These are phyloP conservation scores for Oxystoma pomonae DNA, from an alignment of 2,888 invertebrate genomes.

Conservation along the genomic window DNA sequence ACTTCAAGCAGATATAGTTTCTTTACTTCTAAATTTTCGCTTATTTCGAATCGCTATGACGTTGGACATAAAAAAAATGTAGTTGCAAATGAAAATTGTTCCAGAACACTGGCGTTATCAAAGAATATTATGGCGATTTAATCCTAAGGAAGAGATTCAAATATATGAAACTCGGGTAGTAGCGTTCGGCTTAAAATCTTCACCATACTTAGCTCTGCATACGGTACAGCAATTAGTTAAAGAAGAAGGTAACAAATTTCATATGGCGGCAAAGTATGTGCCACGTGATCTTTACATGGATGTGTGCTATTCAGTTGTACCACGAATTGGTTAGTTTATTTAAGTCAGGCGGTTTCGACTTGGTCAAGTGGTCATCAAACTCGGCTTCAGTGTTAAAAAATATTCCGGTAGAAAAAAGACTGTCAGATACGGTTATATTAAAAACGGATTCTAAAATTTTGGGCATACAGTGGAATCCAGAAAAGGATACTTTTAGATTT, in stretches of 20 bases:
- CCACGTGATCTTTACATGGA: slow-evolving; percentile 5
- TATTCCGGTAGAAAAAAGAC: slow-evolving; percentile 10
- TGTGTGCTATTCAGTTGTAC: slow-evolving; percentile 5
- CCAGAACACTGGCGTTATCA: background rate
- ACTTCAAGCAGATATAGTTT: background rate
- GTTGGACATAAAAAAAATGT: slow-evolving; percentile 3
- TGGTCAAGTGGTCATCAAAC: slow-evolving; percentile 15
- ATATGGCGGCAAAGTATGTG: background rate
- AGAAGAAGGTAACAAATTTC: background rate
- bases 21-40: background rate
- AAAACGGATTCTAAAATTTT: slow-evolving; percentile 15
- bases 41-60: background rate
- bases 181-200: slow-evolving; percentile 5
- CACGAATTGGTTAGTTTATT: slow-evolving; percentile 3
- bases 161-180: background rate
- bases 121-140: slow-evolving; percentile 4
- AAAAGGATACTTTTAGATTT: slow-evolving; percentile 9
- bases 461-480: slow-evolving; percentile 14
- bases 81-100: slow-evolving; percentile 3
- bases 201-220: background rate
- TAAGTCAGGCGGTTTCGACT: slow-evolving; percentile 12
- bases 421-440: slow-evolving; percentile 7
- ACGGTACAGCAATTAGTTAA: background rate
- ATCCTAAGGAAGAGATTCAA: background rate
- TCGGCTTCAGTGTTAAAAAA: too few relatives aligned